A percentile compares a stretch with the other conserved stretches of the same genome.
These are phyloP conservation scores for Gobionotothen gibberifrons DNA, from an alignment of 2,797 vertebrate species.

Conservation along the genomic window DNA sequence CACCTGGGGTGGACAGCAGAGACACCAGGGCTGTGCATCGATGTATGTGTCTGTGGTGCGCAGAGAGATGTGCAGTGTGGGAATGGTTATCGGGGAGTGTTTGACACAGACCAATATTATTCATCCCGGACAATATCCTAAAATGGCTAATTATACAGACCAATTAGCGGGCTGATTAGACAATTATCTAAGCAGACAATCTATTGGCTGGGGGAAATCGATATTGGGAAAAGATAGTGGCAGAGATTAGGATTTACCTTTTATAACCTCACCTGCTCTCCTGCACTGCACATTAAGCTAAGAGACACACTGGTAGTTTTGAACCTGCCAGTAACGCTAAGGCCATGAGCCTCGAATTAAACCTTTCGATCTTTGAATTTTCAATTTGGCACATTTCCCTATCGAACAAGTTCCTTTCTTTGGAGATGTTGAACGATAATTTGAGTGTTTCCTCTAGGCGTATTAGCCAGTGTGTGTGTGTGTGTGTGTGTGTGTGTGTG, in stretches of 20 bases:
- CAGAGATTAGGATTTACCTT: conserved; percentile 67
- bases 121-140: conserved; percentile 84
- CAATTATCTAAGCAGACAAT: conserved; percentile 84
- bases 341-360: conserved; percentile 7
- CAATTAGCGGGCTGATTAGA: conserved; percentile 85
- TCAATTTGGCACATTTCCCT: conserved; percentile 17
- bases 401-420: conserved; percentile 24
- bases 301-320: conserved; percentile 15
- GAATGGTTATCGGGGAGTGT: conserved; percentile 63
- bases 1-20: conserved; percentile 43
- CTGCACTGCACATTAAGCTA: conserved; percentile 29
- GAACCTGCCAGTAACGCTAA: not conserved
- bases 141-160: conserved; percentile 86
- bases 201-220: conserved; percentile 78
- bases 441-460: conserved; percentile 39
- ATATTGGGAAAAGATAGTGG: conserved; percentile 64
- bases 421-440: conserved; percentile 28
- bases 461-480: conserved; percentile 3
- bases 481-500: conserved; percentile 26
- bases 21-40: conserved; percentile 60
- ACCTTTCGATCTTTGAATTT: not conserved
- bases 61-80: conserved; percentile 64
- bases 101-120: conserved; percentile 80
- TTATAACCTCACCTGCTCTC: conserved; percentile 44
- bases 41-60: conserved; percentile 61